Percentiles rank a stretch among this genome's conserved stretches.
phyloP scores from a whole-genome alignment of 2,113 vertebrate genomes.

The Crotophaga sulcirostris region DNA sequence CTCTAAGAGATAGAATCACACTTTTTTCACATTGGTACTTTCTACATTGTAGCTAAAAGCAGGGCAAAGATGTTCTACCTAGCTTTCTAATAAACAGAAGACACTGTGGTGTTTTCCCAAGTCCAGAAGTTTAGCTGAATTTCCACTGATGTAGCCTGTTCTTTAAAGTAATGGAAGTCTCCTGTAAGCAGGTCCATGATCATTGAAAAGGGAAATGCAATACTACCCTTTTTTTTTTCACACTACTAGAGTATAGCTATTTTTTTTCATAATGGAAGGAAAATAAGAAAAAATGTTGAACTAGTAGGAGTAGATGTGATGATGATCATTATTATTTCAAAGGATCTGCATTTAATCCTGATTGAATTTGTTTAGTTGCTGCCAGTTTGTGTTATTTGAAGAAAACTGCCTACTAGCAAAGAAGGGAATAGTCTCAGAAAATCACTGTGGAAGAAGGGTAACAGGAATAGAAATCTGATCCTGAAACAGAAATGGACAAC shows the following conservation, averaged over 20 bases:
- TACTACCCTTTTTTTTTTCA: background rate
- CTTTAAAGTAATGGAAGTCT: background rate
- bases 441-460: background rate
- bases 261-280: background rate
- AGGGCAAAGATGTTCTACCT: background rate
- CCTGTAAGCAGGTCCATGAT: background rate
- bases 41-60: background rate
- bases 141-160: background rate
- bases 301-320: background rate
- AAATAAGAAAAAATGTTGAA: background rate
- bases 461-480: background rate
- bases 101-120: background rate
- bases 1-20: background rate
- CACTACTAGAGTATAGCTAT: background rate
- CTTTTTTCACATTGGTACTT: background rate
- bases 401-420: background rate
- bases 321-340: background rate
- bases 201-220: rapidly evolving
- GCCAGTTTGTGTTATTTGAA: background rate
- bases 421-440: background rate
- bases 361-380: background rate
- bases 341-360: background rate
- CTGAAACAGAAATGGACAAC: background rate
- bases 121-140: background rate
- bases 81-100: background rate